Evolutionary conservation across 2,113 vertebrate genomes (phyloP), one percentile per base, ranked within the genome.

Genomic region (Syrrhaptes paradoxus): DNA sequence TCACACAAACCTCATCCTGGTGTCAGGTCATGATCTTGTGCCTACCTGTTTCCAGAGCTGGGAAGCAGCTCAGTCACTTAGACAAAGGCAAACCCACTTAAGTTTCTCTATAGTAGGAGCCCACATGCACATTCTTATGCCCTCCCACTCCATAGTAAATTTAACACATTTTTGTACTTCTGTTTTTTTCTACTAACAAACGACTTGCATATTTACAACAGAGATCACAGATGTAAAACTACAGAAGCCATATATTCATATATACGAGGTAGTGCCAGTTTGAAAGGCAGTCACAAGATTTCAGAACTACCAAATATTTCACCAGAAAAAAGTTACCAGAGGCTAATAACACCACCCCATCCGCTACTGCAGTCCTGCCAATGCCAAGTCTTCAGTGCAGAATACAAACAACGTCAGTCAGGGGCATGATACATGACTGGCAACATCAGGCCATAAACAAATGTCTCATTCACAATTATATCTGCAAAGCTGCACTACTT

Each of bases 381-480:
- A 52, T 16, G 32, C 76, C 58, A 79, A 51, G n/a, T 32, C 52
- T 85, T 51, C 78, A 25, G 34, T 19, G 62, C 67, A 65, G 34
- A 90, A 75, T 3, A 67, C 62, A 74, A 81, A 84, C 36, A 49
- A 31, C 7, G n/a, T 29, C 21, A 67, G 71, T 24, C 52, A 78
- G 45, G 38, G 38, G 11, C 31, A 59, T 4, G 52, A 51, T n/a
- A 67, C 0, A 0, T 24, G 26, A 68, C 1, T 24, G 74, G 58
- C 71, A 88, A 45, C 41, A 20, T 11, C 1, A 46, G 38, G 61
- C 43, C 15, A 4, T 21, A 32, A 93, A 74, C 85, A 78, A 72
- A 48, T 48, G 48, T 57, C 85, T 95, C n/a, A 28, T 32, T 70
- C 85, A 71, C 59, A 90, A 13, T 58, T 31, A 4, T 28, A 72